phyloP scores from a whole-genome alignment of 2,113 vertebrate genomes.

The Megalops atlanticus region DNA sequence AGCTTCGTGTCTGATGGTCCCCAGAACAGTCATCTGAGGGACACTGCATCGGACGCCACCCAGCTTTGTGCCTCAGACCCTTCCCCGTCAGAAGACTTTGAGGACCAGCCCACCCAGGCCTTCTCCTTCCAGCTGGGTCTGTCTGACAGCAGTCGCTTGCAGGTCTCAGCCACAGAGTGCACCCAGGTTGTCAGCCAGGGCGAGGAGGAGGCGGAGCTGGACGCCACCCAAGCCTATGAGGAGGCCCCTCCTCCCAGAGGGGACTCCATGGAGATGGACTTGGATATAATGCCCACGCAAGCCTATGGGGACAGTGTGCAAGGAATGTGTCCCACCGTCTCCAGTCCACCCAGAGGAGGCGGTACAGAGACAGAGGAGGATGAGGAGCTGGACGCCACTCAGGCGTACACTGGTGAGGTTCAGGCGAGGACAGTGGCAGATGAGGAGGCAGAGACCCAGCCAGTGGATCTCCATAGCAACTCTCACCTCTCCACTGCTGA shows the following conservation, averaged over 20 bases:
- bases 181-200: not conserved
- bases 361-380: slow-evolving; percentile 18
- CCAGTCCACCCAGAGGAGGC: not conserved
- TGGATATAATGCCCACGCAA: slow-evolving; percentile 50
- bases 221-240: slow-evolving; percentile 49
- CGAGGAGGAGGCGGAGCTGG: slow-evolving; percentile 6
- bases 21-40: not conserved
- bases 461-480: not conserved
- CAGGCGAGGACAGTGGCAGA: slow-evolving; percentile 28
- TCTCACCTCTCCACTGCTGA: slow-evolving; percentile 32
- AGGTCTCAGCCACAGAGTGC: slow-evolving; percentile 15
- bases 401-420: slow-evolving; percentile 48
- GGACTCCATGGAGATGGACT: not conserved
- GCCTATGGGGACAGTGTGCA: slow-evolving; percentile 18
- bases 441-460: slow-evolving; percentile 38
- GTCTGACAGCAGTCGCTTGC: slow-evolving; percentile 58
- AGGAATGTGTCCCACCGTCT: not conserved
- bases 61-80: slow-evolving; percentile 26
- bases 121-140: slow-evolving; percentile 53
- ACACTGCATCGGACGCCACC: slow-evolving; percentile 28
- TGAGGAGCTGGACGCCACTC: slow-evolving; percentile 47
- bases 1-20: slow-evolving; percentile 51
- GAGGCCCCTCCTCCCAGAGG: not conserved
- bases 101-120: slow-evolving; percentile 13
- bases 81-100: slow-evolving; percentile 26